These are phyloP conservation scores for Sycobia sp. DNA, from an alignment of 1,140 invertebrate species.

Conservation along the genomic window DNA sequence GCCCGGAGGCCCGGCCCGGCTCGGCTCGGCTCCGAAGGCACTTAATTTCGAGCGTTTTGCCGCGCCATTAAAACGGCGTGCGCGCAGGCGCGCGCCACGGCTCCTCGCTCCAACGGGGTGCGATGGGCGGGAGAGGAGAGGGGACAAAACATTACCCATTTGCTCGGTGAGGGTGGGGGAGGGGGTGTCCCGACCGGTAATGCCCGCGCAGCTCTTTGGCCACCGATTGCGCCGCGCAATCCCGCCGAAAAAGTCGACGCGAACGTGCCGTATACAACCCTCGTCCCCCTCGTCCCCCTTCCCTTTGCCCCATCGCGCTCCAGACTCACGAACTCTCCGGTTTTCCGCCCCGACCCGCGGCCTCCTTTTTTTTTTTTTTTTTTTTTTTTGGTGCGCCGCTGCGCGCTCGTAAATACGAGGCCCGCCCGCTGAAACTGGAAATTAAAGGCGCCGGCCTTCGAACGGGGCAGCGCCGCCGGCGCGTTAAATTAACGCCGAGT, in stretches of 20 bases:
- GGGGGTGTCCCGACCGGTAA: constrained; percentile 1
- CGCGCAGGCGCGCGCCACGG: not conserved
- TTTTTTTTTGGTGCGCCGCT: no score
- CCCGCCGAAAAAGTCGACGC: constrained; percentile 19
- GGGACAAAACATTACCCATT: constrained; percentile 37
- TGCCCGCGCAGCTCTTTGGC: not conserved
- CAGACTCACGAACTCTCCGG: no score
- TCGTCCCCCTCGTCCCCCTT: not conserved
- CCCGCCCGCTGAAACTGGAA: no score
- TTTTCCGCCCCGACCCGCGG: no score
- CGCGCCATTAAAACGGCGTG: constrained; percentile 31
- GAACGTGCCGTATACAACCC: not conserved
- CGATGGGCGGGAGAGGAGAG: no score
- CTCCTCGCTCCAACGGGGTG: no score
- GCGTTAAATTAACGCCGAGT: not conserved
- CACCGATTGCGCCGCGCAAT: no score
- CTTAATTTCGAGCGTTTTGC: constrained; percentile 33
- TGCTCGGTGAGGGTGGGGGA: constrained; percentile 15
- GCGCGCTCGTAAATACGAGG: constrained; percentile 3
- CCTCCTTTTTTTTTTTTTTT: no score
- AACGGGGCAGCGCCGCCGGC: no score
- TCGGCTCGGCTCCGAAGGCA: not conserved
- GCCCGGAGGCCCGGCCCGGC: not conserved
- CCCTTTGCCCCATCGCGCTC: not conserved
- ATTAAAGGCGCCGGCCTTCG: no score